Evolutionary conservation across 2,113 vertebrate genomes (phyloP).

Genomic region (Formicarius rufipectus): DNA sequence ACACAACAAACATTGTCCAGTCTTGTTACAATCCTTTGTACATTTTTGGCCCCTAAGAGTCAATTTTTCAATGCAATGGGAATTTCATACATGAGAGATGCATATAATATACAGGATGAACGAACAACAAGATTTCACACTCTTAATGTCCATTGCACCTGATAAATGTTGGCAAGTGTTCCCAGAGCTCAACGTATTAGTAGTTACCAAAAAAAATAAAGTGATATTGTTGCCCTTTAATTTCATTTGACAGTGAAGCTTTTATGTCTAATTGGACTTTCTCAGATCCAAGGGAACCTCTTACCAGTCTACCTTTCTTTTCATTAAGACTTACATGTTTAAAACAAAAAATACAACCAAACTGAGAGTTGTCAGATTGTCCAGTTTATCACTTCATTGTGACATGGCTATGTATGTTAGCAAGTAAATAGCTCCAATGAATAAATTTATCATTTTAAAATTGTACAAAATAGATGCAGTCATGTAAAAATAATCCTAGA

Average conservation of each 20-base stretch:
- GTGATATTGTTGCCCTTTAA: neutral
- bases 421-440: neutral
- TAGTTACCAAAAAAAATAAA: neutral
- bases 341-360: neutral
- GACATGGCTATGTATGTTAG: neutral
- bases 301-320: neutral
- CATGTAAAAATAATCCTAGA: neutral
- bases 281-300: neutral
- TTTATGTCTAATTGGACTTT: neutral
- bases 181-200: neutral
- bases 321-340: neutral
- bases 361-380: neutral
- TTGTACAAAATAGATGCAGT: neutral
- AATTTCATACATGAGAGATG: neutral
- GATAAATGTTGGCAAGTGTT: neutral
- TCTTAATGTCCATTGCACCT: neutral
- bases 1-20: neutral
- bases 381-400: neutral
- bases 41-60: neutral
- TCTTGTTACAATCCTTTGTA: neutral
- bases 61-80: neutral
- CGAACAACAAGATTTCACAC: neutral
- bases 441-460: neutral
- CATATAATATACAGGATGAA: neutral
- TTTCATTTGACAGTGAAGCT: neutral